These are phyloP conservation scores for Oceanodroma leucorhoa DNA, from an alignment of 2,797 vertebrate species.

Conservation along the genomic window DNA sequence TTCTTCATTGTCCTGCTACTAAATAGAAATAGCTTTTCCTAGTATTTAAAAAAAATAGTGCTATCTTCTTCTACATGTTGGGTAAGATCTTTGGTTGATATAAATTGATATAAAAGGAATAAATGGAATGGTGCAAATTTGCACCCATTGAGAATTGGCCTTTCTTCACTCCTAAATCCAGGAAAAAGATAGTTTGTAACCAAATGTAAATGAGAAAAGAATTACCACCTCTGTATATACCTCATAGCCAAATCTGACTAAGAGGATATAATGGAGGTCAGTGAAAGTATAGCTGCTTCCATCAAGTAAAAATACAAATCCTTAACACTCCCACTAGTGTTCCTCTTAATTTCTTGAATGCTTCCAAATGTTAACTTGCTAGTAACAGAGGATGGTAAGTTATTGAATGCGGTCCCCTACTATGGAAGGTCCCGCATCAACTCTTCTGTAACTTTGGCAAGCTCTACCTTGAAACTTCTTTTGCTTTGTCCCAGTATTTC, in stretches of 20 bases:
- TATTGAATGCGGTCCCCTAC: background rate
- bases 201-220: background rate
- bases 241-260: background rate
- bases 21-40: background rate
- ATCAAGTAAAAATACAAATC: background rate
- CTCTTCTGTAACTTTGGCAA: background rate
- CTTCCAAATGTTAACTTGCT: background rate
- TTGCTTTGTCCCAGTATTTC: background rate
- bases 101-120: background rate
- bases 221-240: background rate
- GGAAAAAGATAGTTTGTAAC: background rate
- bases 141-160: background rate
- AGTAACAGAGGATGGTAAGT: background rate
- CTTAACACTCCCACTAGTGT: background rate
- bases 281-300: background rate
- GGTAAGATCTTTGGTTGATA: background rate
- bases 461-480: background rate
- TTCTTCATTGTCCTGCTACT: background rate
- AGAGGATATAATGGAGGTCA: background rate
- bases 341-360: background rate
- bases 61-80: background rate
- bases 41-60: background rate
- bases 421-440: background rate
- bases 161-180: background rate
- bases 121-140: background rate